Evolutionary conservation across 1,140 invertebrate species (phyloP), one percentile per base, ranked within the genome.

Genomic region (Drosophila setifemur): DNA sequence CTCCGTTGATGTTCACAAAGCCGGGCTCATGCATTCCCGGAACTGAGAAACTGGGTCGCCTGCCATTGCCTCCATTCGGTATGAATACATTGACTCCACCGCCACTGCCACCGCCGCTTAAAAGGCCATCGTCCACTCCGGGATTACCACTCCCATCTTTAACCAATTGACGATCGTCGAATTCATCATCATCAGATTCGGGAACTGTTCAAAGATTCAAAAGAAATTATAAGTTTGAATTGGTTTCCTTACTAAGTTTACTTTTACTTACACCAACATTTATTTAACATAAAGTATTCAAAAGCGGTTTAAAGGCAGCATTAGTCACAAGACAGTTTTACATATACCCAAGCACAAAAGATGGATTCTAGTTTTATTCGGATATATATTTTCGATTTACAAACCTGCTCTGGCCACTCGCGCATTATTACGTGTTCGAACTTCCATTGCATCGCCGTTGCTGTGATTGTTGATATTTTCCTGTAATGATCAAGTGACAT

Each of bases 91-190:
- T 69, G 45, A 64, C 19, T 0, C 48, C 69, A 4, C 42, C 68
- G 16, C 19, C 57, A n/a, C n/a, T n/a, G 2, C 60, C 42, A 26
- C 31, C 55, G 23, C 12, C 45, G 12, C 47, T 45, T 39, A 86
- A 4, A 14, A 93, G 89, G 7, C 92, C 93, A 88, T 93, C 92
- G 39, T 93, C 93, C 3, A 93, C 90, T 8, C 92, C 92, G 29
- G 88, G 76, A 61, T 90, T 89, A 2, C n/a, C 50, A 6, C 7
- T 12, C n/a, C 88, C 90, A 50, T 73, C 52, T 69, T 66, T 86
- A 2, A 86, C 89, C 19, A 87, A 52, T 48, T 89, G 75, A 40
- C 88, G 87, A 23, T 91, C 89, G 37, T 91, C 87, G 3, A 83
- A 53, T 14, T 91, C 81, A 44, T 91, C 83, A 6, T 93, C 91